phyloP scores from a whole-genome alignment of 2,797 vertebrate species.

The Pachyuromys duprasi region DNA sequence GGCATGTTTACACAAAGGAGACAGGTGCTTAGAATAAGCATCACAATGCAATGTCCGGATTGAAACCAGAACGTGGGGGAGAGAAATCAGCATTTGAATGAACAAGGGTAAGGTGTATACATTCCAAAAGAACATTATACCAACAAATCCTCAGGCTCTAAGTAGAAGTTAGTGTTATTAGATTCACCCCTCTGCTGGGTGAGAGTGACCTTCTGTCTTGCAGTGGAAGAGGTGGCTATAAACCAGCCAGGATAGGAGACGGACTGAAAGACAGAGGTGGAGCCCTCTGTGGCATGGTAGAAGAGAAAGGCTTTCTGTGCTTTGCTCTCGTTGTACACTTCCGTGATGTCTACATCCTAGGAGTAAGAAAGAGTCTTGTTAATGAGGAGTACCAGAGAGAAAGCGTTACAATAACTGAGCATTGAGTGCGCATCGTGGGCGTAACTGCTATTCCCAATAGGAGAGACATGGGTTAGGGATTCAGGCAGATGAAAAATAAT shows the following conservation, averaged over 20 bases:
- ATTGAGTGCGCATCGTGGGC: background rate
- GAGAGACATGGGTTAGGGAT: background rate
- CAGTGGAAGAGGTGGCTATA: conserved; percentile 22
- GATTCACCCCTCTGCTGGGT: conserved; percentile 28
- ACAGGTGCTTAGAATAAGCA: no score
- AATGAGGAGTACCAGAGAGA: background rate
- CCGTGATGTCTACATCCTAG: conserved; percentile 34
- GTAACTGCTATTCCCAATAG: background rate
- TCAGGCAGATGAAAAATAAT: background rate
- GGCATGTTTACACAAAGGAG: no score
- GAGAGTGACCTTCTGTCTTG: background rate
- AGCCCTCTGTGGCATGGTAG: background rate
- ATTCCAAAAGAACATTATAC: no score
- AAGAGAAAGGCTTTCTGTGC: conserved; percentile 57
- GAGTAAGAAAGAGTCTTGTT: background rate
- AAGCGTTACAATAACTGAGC: background rate
- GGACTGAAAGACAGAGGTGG: conserved; percentile 53
- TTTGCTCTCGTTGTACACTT: background rate
- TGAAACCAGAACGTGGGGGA: no score
- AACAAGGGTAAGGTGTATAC: no score
- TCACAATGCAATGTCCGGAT: no score
- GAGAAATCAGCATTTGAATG: no score
- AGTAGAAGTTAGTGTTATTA: conserved; percentile 64
- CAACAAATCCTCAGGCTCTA: background rate
- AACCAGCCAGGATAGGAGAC: conserved; percentile 59